Conservation (phyloP, 2,888 invertebrate species). For the Crioceris asparagi region DNA sequence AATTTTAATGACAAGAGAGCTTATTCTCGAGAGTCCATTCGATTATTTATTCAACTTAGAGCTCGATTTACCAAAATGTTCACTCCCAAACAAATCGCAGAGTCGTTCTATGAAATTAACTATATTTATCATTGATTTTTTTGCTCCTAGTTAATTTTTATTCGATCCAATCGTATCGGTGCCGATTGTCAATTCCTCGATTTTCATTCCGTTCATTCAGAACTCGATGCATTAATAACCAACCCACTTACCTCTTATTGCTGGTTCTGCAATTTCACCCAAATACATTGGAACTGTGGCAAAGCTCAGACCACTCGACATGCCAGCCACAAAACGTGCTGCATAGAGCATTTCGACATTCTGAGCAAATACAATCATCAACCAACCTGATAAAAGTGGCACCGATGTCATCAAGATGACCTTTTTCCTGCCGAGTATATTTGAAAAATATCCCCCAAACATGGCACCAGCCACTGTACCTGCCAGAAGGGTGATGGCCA, state of each 20-base stretch:
- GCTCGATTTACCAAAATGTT: too few species aligned
- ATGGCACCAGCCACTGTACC: conserved; percentile 53
- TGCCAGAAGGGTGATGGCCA: conserved; percentile 53
- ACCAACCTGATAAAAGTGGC: conserved; percentile 53
- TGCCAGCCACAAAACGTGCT: conserved; percentile 46
- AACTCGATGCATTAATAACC: too few species aligned
- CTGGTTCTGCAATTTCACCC: conserved; percentile 48
- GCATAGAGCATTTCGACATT: conserved; percentile 46
- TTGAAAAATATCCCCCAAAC: conserved; percentile 52
- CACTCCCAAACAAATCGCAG: too few species aligned
- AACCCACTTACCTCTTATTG: conserved; percentile 47
- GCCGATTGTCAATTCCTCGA: too few species aligned
- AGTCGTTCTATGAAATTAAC: too few species aligned
- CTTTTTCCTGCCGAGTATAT: conserved; percentile 53
- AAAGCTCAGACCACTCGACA: conserved; percentile 41
- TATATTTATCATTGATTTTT: too few species aligned
- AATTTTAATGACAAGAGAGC: too few species aligned
- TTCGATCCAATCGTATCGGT: too few species aligned
- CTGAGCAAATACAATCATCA: conserved; percentile 48
- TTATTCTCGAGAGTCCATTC: too few species aligned
- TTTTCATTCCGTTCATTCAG: too few species aligned
- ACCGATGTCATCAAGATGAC: conserved; percentile 50
- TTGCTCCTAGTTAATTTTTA: too few species aligned
- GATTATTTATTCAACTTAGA: too few species aligned
- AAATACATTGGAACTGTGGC: conserved; percentile 47